A percentile compares a stretch with the other conserved stretches of the same genome.
phyloP scores from a whole-genome alignment of 2,113 vertebrate genomes.

The Myxocyprinus asiaticus region DNA sequence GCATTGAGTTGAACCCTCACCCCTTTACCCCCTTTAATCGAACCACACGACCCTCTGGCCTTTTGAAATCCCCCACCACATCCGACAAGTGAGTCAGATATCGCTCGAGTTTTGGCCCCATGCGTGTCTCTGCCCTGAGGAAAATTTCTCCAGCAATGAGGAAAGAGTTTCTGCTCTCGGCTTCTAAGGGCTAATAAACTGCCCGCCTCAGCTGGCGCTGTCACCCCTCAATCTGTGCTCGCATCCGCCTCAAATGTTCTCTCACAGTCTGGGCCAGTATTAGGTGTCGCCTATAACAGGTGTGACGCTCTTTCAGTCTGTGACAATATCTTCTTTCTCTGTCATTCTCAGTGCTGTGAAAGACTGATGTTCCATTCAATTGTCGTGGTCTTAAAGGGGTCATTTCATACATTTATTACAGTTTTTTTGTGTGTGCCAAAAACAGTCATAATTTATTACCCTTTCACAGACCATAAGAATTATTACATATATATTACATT shows the following conservation, averaged over 20 bases:
- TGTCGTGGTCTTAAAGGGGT: background rate
- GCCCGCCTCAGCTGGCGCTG: conserved; percentile 38
- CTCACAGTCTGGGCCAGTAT: conserved; percentile 57
- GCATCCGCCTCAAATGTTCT: conserved; percentile 39
- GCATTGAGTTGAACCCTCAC: conserved; percentile 23
- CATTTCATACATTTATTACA: background rate
- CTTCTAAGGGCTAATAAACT: conserved; percentile 11
- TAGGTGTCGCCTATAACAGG: conserved; percentile 69
- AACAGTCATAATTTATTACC: too few species aligned
- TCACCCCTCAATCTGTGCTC: conserved; percentile 36
- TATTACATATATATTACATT: too few species aligned
- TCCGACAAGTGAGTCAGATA: conserved; percentile 18
- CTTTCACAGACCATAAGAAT: too few species aligned
- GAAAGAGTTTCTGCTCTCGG: background rate
- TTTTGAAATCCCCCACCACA: conserved; percentile 9
- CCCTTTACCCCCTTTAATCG: conserved; percentile 3
- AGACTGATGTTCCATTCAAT: conserved; percentile 14
- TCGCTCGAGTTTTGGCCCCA: background rate
- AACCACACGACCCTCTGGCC: conserved; percentile 27
- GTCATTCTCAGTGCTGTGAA: conserved; percentile 41
- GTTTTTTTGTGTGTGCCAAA: too few species aligned
- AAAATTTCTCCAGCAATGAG: background rate
- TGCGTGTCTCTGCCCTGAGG: conserved; percentile 11
- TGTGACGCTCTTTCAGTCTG: conserved; percentile 65
- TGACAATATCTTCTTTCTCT: conserved; percentile 61